Evolutionary conservation across 2,888 invertebrate species (phyloP).

Genomic region (Dasysyrphus tricinctus): DNA sequence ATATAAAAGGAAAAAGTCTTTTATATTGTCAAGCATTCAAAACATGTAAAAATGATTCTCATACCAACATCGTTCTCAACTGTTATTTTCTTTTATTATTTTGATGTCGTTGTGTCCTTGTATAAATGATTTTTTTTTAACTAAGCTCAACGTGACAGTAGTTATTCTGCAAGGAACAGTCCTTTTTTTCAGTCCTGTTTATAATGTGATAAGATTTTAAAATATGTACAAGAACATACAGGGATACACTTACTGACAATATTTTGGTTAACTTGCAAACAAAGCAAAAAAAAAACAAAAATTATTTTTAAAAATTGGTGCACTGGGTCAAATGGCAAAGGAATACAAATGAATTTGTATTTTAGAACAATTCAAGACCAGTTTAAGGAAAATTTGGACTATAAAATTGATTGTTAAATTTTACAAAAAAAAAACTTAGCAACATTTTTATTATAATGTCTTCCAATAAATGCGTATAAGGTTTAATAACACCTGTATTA

Average conservation of each 20-base stretch:
- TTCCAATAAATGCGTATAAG: no score
- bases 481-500: no score
- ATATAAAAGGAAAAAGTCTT: background rate
- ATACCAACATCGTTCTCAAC: background rate
- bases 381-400: no score
- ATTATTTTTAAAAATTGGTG: no score
- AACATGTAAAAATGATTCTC: background rate
- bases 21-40: background rate
- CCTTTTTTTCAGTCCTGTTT: background rate
- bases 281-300: no score
- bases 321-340: no score
- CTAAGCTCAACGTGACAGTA: background rate
- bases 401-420: no score
- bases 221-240: no score
- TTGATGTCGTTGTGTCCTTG: conserved; percentile 20
- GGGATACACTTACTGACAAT: background rate
- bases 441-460: no score
- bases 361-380: no score
- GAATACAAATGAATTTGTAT: no score
- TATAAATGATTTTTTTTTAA: background rate
- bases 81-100: conserved; percentile 12
- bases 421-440: no score
- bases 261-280: background rate
- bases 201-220: background rate
- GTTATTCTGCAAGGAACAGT: background rate